Base-by-base conservation (phyloP, 2,113 vertebrate species). In the Panthera uncia region DNA sequence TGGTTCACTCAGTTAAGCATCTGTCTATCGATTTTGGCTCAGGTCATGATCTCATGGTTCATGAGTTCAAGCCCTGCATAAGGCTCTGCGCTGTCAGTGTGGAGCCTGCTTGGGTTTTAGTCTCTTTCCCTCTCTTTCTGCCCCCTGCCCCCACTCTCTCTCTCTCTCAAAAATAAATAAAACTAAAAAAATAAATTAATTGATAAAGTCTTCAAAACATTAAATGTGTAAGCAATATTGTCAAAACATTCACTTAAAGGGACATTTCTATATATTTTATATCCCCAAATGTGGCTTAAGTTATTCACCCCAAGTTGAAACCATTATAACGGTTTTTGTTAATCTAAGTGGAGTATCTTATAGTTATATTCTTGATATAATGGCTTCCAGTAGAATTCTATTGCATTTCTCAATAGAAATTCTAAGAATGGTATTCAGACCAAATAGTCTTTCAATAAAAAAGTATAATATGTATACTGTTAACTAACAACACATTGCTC, bases 371-470 rank as follows among this genome's bases (percentile, higher is more conserved):
- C 7, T 87, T 63, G 4, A 80, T 80, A 74, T 65, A 80, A 74
- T 79, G 1, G 6, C 3, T 90, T 94, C 76, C 6, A 41, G 7
- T 69, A 84, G 11, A 87, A 80, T 80, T 65, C 65, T 80, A 66
- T 78, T 89, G 21, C 5, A 94, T 81, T 52, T 69, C 65, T 92
- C 52, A 71, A 29, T 38, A 68, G 19, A 89, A 21, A 74, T 55
- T 85, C 7, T 96, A 93, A 85, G 82, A 89, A 14, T 92, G 1
- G 0, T 38, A 80, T 89, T 68, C 16, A 74, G 4, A 41, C 89
- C 74, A 96, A 95, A 57, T 61, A 1, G 7, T 94, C 23, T 81
- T 81, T 91, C 52, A 87, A 65, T 41, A 25, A 95, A 81, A 97
- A 97, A 94, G 33, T 8, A 83, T 13, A 81, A 82, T 96, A 4